Percentiles rank a stretch among this genome's conserved stretches.
These are phyloP conservation scores for Paramisgurnus dabryanus DNA, from an alignment of 2,113 vertebrate species.

Conservation along the genomic window DNA sequence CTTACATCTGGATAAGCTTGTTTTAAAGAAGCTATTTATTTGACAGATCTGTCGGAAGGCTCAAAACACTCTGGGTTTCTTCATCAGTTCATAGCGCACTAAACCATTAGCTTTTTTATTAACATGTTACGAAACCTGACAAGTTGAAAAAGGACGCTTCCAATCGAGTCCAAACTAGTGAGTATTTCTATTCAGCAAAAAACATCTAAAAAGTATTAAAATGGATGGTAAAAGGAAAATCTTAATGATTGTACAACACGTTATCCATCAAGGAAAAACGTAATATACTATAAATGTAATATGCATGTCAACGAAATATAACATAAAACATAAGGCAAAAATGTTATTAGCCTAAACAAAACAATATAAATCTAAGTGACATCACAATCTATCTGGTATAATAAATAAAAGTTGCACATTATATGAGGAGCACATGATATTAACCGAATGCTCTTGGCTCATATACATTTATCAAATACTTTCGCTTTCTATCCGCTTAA, in stretches of 20 bases:
- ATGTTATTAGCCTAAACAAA: neutral
- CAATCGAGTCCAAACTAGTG: neutral
- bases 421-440: too few species aligned
- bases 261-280: neutral
- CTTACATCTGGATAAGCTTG: conserved; percentile 68
- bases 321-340: too few species aligned
- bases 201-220: neutral
- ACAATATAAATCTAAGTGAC: neutral
- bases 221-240: neutral
- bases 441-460: too few species aligned
- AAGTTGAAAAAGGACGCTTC: neutral
- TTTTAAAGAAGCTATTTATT: conserved; percentile 54
- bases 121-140: conserved; percentile 2
- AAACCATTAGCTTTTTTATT: conserved; percentile 10
- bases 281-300: too few species aligned
- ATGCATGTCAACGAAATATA: too few species aligned
- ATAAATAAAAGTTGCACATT: neutral
- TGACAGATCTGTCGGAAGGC: conserved; percentile 64
- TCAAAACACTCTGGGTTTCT: conserved; percentile 52
- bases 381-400: neutral
- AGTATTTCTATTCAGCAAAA: neutral
- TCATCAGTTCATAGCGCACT: conserved; percentile 29
- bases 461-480: too few species aligned
- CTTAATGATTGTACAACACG: neutral
- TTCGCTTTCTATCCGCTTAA: too few species aligned